These are phyloP conservation scores for Brachyptera putata DNA, from an alignment of 2,888 invertebrate species.

Conservation along the genomic window DNA sequence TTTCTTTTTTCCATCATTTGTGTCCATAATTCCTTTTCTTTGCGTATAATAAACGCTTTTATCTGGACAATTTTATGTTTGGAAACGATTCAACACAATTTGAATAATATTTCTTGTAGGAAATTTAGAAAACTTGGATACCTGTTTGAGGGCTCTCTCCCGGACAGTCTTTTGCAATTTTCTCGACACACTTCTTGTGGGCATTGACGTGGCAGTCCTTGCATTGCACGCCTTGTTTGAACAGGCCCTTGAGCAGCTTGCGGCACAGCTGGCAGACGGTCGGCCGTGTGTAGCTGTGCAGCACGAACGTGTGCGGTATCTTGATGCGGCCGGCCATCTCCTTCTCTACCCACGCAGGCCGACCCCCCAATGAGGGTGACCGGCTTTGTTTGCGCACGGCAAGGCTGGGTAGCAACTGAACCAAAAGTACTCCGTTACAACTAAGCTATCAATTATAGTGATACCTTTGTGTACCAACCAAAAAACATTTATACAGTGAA, in stretches of 20 bases:
- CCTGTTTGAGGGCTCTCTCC: conserved; percentile 63
- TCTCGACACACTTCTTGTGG: conserved; percentile 89
- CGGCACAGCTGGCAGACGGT: conserved; percentile 96
- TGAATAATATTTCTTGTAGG: too few species aligned
- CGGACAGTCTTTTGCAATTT: conserved; percentile 85
- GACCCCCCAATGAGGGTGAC: conserved; percentile 65
- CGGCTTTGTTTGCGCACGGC: conserved; percentile 56
- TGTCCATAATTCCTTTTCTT: too few species aligned
- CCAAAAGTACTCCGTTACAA: neutral
- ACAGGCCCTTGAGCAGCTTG: conserved; percentile 89
- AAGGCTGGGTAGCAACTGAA: conserved; percentile 27
- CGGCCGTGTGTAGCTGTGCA: conserved; percentile 94
- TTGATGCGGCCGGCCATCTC: conserved; percentile 61
- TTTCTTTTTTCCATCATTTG: too few species aligned
- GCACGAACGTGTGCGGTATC: conserved; percentile 94
- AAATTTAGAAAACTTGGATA: too few species aligned
- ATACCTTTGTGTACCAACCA: too few species aligned
- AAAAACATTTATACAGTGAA: too few species aligned
- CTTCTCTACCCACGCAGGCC: conserved; percentile 67
- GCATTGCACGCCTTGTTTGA: conserved; percentile 96
- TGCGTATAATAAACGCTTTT: too few species aligned
- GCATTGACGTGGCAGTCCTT: conserved; percentile 96
- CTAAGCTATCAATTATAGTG: too few species aligned
- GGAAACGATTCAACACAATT: too few species aligned
- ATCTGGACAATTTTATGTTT: too few species aligned